Percentiles rank a stretch among this genome's conserved stretches.
phyloP scores from a whole-genome alignment of 2,888 invertebrate species.

The Monopis laevigella region DNA sequence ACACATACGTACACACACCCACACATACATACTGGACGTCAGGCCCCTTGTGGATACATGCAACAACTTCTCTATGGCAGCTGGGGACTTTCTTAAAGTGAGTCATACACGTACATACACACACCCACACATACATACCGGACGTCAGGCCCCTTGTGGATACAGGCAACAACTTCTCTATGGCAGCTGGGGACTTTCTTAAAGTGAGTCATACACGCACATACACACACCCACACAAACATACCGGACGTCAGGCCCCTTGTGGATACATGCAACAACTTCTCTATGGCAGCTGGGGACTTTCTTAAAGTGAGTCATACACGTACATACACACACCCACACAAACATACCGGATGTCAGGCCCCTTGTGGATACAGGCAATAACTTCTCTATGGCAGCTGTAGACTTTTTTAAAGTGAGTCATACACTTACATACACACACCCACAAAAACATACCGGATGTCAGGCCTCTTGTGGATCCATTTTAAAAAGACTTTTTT shows the following conservation, averaged over 20 bases:
- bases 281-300: constrained; percentile 97
- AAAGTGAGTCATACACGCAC: too few relatives aligned
- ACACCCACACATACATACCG: too few relatives aligned
- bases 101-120: too few relatives aligned
- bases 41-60: constrained; percentile 73
- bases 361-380: constrained; percentile 70
- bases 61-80: constrained; percentile 90
- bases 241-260: constrained; percentile 92
- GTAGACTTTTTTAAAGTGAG: constrained; percentile 94
- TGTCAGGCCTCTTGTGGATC: too few relatives aligned
- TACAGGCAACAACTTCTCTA: constrained; percentile 78
- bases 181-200: constrained; percentile 97
- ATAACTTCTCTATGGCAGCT: constrained; percentile 92
- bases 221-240: too few relatives aligned
- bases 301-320: constrained; percentile 88
- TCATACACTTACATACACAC: too few relatives aligned
- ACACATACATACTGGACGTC: constrained; percentile 96
- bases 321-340: too few relatives aligned
- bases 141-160: constrained; percentile 82
- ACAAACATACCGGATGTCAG: constrained; percentile 90
- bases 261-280: constrained; percentile 68
- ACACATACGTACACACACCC: too few relatives aligned
- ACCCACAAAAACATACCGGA: too few relatives aligned
- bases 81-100: constrained; percentile 96
- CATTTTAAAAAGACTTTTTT: too few relatives aligned